phyloP scores from a whole-genome alignment of 2,888 invertebrate genomes.

The Pseudococcus viburni region DNA sequence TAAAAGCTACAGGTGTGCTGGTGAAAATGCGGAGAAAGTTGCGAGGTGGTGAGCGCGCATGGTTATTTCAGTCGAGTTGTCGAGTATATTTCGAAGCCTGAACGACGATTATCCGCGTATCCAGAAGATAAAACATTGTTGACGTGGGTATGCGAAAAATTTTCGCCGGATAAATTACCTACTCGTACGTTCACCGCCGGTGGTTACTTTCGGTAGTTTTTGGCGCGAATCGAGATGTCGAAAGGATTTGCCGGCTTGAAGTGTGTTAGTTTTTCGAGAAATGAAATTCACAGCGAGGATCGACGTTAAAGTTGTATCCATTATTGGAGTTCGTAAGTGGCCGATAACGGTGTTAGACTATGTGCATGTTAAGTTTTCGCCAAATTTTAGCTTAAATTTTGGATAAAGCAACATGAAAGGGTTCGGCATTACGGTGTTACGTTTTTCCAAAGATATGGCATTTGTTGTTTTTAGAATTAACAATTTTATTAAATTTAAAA shows the following conservation, averaged over 20 bases:
- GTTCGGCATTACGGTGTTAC: neutral
- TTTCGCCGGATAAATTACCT: constrained; percentile 16
- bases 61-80: neutral
- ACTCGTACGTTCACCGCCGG: neutral
- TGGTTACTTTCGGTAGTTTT: constrained; percentile 15
- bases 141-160: constrained; percentile 27
- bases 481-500: neutral
- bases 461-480: neutral
- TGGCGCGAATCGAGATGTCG: constrained; percentile 4
- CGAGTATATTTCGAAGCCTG: constrained; percentile 16
- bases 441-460: neutral
- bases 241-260: neutral
- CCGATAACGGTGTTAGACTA: neutral
- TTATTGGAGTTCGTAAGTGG: neutral
- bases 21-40: neutral
- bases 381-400: neutral
- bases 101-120: constrained; percentile 26
- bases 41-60: constrained; percentile 17
- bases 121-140: constrained; percentile 39
- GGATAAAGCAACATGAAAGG: constrained; percentile 5
- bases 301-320: neutral
- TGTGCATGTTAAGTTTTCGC: neutral
- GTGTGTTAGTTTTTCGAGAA: neutral
- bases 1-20: constrained; percentile 50
- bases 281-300: neutral